A percentile compares a stretch with the other conserved stretches of the same genome.
phyloP scores from a whole-genome alignment of 2,113 vertebrate species.

The Strigops habroptila region DNA sequence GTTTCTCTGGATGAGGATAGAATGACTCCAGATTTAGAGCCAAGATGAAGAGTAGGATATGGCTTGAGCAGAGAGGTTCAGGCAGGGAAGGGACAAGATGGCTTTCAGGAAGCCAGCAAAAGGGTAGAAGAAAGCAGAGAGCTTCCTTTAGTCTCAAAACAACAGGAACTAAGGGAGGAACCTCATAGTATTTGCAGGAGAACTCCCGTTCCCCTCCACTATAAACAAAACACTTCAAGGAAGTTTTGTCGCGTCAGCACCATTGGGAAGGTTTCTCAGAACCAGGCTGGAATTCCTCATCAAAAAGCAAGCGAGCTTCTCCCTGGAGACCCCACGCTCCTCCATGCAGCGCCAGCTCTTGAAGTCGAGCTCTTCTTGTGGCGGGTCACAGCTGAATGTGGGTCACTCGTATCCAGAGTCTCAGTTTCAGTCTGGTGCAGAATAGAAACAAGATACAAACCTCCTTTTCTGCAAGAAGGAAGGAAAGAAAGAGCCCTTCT shows the following conservation, averaged over 20 bases:
- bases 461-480: fast-evolving
- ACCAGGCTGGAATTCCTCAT: background rate
- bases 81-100: background rate
- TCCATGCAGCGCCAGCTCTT: background rate
- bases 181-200: background rate
- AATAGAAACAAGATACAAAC: background rate
- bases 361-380: background rate
- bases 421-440: background rate
- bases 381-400: background rate
- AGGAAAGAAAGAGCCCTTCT: background rate
- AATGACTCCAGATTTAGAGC: background rate
- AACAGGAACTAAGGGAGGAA: background rate
- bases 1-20: background rate
- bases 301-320: background rate
- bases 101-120: background rate
- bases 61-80: background rate
- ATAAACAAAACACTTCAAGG: background rate
- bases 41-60: background rate
- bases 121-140: background rate
- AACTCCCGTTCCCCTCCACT: background rate
- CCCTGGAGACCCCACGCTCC: background rate
- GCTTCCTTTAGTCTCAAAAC: background rate
- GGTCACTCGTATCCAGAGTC: background rate
- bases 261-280: background rate
- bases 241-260: background rate